Conservation (phyloP, 2,113 vertebrate genomes). For the Tachysurus fulvidraco region DNA sequence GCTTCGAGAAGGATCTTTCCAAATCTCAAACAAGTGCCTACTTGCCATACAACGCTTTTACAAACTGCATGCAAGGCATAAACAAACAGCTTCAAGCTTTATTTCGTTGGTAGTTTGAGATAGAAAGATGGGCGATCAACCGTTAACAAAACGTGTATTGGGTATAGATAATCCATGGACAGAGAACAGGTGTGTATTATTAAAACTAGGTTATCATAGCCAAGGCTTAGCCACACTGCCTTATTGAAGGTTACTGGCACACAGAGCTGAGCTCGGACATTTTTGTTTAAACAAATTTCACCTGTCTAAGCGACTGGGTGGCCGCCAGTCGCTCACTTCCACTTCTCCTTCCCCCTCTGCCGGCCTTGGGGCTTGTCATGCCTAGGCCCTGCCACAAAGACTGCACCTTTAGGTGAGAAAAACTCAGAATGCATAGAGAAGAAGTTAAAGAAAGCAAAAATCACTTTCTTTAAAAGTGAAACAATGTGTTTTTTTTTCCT, state of each 20-base stretch:
- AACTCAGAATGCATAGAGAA: constrained; percentile 98
- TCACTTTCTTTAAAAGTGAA: constrained; percentile 93
- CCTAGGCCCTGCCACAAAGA: constrained; percentile 99
- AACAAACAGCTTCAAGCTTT: constrained; percentile 74
- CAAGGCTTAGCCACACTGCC: constrained; percentile 91
- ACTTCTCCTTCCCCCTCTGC: constrained; percentile 99
- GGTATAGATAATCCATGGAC: constrained; percentile 73
- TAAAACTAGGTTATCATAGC: constrained; percentile 67
- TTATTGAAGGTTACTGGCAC: constrained; percentile 99
- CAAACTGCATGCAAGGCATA: constrained; percentile 90
- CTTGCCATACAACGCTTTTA: constrained; percentile 81
- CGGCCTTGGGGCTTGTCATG: constrained; percentile 99
- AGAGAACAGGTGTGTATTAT: constrained; percentile 88
- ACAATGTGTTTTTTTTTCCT: constrained; percentile 62
- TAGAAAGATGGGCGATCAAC: constrained; percentile 87
- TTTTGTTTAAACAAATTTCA: constrained; percentile 69
- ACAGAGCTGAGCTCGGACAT: constrained; percentile 84
- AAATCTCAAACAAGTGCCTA: constrained; percentile 71
- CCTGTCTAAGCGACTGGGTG: constrained; percentile 99
- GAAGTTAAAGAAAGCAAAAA: constrained; percentile 99
- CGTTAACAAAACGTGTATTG: constrained; percentile 64
- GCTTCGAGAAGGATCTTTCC: constrained; percentile 67
- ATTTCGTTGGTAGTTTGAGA: constrained; percentile 63
- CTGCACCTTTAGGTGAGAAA: constrained; percentile 99
- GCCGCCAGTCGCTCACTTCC: constrained; percentile 98